phyloP scores from a whole-genome alignment of 2,888 invertebrate genomes.

The Drosophila diplacantha region DNA sequence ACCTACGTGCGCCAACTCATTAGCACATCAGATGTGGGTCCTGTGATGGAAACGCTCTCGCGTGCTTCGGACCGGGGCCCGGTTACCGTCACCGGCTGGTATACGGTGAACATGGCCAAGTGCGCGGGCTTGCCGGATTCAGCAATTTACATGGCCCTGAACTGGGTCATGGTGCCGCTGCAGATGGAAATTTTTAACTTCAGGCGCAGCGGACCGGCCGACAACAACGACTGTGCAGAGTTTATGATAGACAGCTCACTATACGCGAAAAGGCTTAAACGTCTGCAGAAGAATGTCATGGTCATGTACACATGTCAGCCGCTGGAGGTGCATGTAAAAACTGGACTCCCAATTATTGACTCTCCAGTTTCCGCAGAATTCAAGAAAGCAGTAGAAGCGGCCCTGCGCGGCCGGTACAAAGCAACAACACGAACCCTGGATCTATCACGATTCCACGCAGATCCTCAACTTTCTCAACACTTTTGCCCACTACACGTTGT shows the following conservation, averaged over 20 bases:
- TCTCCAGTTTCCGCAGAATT: background rate
- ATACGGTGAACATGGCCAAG: conserved; percentile 32
- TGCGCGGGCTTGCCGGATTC: conserved; percentile 23
- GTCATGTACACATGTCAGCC: conserved; percentile 21
- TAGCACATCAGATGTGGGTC: conserved; percentile 8
- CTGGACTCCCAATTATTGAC: conserved; percentile 13
- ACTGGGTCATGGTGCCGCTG: conserved; percentile 35
- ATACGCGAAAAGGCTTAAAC: conserved; percentile 42
- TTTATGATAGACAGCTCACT: conserved; percentile 43
- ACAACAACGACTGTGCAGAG: background rate
- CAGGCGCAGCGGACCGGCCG: conserved; percentile 16
- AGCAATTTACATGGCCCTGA: conserved; percentile 30
- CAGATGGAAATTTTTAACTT: conserved; percentile 30
- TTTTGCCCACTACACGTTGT: conserved; percentile 38
- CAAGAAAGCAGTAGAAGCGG: background rate
- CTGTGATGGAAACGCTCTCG: conserved; percentile 30
- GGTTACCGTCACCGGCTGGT: conserved; percentile 42
- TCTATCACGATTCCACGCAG: conserved; percentile 41
- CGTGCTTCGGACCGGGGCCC: background rate
- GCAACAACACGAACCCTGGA: conserved; percentile 1
- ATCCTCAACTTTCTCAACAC: conserved; percentile 4
- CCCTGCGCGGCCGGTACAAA: conserved; percentile 25
- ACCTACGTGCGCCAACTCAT: conserved; percentile 7
- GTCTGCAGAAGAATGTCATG: conserved; percentile 18
- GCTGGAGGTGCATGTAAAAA: conserved; percentile 16